Evolutionary conservation across 2,113 vertebrate species (phyloP), one percentile per base, ranked within the genome.

Genomic region (Tauraco erythrolophus): DNA sequence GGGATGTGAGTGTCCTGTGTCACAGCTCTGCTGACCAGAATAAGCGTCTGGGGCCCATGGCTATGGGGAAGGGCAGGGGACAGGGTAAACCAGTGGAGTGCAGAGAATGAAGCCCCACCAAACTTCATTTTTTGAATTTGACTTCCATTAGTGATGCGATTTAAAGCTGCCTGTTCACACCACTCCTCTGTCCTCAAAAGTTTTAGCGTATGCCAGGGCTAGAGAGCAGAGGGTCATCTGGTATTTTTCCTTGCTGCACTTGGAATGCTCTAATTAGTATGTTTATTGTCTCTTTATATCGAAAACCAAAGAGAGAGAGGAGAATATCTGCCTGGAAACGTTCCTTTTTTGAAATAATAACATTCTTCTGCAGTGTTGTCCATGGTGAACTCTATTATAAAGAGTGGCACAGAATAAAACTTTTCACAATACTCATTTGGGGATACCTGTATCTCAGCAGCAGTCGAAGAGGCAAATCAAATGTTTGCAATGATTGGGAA

Each of bases 371-470:
- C 56, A 84, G 28, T 0, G 4, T 86, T 78, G 37, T 57, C 64
- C 0, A 1, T 66, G 80, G 80, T 87, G 83, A 85, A 61, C 33
- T 84, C 50, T 61, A 11, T 76, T 92, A 91, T n/a, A n/a, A n/a
- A 74, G 37, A 25, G 14, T 10, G 4, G 23, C 31, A 51, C 25
- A 61, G 80, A 77, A 81, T 77, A 64, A 72, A 91, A 84, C 50
- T 84, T 92, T 77, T 66, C 64, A n/a, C 25, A 78, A 27, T 4
- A 6, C 21, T 92, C 41, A 39, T 95, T 91, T 91, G 95, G 64
- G 84, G 51, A 93, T 95, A 58, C 46, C 85, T 94, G 48, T 84
- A 53, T 88, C 88, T 90, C 57, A 71, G 92, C 84, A 90, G 88
- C 48, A 43, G 65, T 12, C 79, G 48, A 93, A 94, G 74, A 71